Conservation (phyloP, 2,113 vertebrate genomes). For the Sebastes schlegelii region DNA sequence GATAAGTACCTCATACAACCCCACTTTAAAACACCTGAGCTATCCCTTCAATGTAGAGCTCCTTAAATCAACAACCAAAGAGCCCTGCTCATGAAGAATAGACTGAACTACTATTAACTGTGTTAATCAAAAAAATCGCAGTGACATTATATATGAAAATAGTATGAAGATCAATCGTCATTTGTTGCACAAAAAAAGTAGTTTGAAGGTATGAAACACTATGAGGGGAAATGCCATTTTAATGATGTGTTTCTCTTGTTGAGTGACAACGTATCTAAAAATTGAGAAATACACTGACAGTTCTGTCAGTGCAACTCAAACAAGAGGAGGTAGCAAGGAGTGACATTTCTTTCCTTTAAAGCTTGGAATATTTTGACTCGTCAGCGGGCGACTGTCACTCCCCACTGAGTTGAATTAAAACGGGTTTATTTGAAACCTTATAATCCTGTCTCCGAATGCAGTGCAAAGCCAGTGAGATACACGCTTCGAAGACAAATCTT, state of each 20-base stretch:
- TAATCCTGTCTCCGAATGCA: conserved; percentile 12
- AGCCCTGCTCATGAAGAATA: background rate
- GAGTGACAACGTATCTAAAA: background rate
- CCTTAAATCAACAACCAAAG: background rate
- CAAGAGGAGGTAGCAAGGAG: conserved; percentile 12
- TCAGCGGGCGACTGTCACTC: conserved; percentile 28
- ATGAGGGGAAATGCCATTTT: conserved; percentile 6
- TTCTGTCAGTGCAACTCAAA: conserved; percentile 26
- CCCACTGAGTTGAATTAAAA: conserved; percentile 50
- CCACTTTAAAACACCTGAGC: too few species aligned
- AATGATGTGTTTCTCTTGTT: background rate
- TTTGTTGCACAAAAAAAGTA: background rate
- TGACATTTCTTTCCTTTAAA: conserved; percentile 29
- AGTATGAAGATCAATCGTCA: background rate
- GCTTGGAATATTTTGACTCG: conserved; percentile 40
- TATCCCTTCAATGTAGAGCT: background rate
- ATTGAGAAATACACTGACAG: background rate
- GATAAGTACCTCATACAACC: too few species aligned
- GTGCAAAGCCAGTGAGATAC: conserved; percentile 5
- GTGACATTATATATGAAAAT: background rate
- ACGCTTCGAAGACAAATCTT: background rate
- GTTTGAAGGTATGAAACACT: conserved; percentile 2
- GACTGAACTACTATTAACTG: background rate
- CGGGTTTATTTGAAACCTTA: conserved; percentile 23
- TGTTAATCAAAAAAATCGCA: background rate